phyloP scores from a whole-genome alignment of 2,888 invertebrate genomes.

The Brenthis daphne region DNA sequence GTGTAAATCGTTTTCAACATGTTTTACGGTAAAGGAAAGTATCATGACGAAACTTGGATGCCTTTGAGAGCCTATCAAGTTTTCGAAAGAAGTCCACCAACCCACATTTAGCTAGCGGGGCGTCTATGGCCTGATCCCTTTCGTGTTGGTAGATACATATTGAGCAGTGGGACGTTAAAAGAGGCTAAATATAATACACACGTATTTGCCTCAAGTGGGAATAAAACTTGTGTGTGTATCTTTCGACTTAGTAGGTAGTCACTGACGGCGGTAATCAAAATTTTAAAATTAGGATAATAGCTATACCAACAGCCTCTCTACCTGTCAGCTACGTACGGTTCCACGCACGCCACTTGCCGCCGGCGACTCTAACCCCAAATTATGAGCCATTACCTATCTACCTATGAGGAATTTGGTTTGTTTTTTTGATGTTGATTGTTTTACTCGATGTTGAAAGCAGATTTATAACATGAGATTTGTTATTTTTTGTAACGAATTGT shows the following conservation, averaged over 20 bases:
- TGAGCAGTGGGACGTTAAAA: no score
- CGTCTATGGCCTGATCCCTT: no score
- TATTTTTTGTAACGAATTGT: background rate
- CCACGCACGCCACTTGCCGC: conserved; percentile 43
- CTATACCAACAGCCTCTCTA: conserved; percentile 7
- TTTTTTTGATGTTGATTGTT: conserved; percentile 11
- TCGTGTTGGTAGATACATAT: no score
- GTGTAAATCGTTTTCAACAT: no score
- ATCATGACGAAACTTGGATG: no score
- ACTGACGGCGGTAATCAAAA: background rate
- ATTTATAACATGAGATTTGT: background rate
- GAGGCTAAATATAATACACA: no score
- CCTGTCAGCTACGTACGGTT: conserved; percentile 33
- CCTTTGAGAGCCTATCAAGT: no score
- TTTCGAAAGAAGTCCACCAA: no score
- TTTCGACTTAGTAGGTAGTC: background rate
- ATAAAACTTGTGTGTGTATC: background rate
- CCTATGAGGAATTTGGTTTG: conserved; percentile 52
- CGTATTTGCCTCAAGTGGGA: background rate
- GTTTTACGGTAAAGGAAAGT: no score
- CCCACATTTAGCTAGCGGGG: no score
- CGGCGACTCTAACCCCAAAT: conserved; percentile 53
- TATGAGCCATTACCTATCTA: conserved; percentile 53
- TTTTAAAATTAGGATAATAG: conserved; percentile 14
- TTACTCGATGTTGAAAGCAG: conserved; percentile 1